phyloP scores from a whole-genome alignment of 2,113 vertebrate genomes.

The Clupea harengus region DNA sequence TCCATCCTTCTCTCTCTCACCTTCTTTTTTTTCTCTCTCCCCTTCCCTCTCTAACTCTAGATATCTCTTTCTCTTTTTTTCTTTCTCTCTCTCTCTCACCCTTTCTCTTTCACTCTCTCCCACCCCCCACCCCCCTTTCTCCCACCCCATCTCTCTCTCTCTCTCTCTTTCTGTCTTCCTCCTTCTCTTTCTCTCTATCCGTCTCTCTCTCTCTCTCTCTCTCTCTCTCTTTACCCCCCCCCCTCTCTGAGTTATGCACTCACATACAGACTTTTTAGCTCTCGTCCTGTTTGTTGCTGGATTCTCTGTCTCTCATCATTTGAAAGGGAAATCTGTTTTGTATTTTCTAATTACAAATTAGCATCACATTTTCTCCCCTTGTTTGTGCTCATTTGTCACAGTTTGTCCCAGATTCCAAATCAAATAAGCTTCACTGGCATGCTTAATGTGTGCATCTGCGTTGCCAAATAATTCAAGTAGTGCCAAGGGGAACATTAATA shows the following conservation, averaged over 20 bases:
- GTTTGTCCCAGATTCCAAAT: neutral
- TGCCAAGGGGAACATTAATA: neutral
- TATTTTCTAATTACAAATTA: neutral
- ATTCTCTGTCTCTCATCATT: too few species aligned
- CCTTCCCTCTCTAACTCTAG: neutral
- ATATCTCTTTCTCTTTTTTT: neutral
- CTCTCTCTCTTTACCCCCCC: too few species aligned
- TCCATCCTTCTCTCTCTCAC: neutral
- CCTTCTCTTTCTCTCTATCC: neutral
- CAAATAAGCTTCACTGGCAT: neutral
- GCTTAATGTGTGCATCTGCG: neutral
- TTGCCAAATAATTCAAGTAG: neutral
- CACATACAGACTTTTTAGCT: too few species aligned
- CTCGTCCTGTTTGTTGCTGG: too few species aligned
- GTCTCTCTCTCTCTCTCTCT: too few species aligned
- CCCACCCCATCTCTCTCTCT: neutral
- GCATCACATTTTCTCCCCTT: neutral
- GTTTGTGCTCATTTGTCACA: neutral
- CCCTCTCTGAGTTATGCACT: neutral
- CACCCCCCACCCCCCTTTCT: neutral
- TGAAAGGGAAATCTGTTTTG: too few species aligned
- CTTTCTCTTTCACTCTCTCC: neutral
- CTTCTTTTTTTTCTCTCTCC: neutral
- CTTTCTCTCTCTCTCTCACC: neutral
- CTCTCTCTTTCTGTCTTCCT: neutral